phyloP scores from a whole-genome alignment of 64 coral and sea anemone species.

The Pocillopora verrucosa region DNA sequence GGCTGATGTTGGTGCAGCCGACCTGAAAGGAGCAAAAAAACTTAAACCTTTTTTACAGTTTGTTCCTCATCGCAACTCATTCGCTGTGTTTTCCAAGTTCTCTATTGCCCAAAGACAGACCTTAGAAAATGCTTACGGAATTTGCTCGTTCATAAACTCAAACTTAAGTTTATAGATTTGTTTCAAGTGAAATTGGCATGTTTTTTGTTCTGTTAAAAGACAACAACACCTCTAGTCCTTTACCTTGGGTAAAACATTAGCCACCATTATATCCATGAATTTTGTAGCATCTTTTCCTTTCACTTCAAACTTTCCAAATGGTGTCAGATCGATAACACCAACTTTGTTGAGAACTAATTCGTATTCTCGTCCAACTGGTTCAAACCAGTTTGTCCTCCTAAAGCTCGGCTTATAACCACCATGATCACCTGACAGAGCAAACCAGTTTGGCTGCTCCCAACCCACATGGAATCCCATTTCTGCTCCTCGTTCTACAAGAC shows the following conservation, averaged over 20 bases:
- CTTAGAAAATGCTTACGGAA: no score
- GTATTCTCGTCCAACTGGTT: slow-evolving; percentile 84
- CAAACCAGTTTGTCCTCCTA: slow-evolving; percentile 93
- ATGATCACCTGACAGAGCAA: slow-evolving; percentile 82
- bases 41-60: not conserved
- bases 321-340: slow-evolving; percentile 86
- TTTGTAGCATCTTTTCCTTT: slow-evolving; percentile 74
- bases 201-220: no score
- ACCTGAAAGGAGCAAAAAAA: slow-evolving; percentile 38
- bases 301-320: slow-evolving; percentile 95
- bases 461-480: slow-evolving; percentile 92
- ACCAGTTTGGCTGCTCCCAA: slow-evolving; percentile 98
- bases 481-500: slow-evolving; percentile 72
- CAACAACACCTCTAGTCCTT: not conserved
- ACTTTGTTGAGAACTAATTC: slow-evolving; percentile 86
- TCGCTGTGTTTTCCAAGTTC: no score
- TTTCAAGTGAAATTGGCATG: no score
- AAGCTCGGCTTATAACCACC: slow-evolving; percentile 91
- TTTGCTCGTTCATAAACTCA: no score
- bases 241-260: slow-evolving; percentile 92
- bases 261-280: slow-evolving; percentile 92
- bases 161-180: no score
- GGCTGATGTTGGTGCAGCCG: slow-evolving; percentile 91
- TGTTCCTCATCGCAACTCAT: no score
- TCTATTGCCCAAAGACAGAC: no score